These are phyloP conservation scores for Antrozous pallidus DNA, from an alignment of 2,797 vertebrate genomes.

Conservation along the genomic window DNA sequence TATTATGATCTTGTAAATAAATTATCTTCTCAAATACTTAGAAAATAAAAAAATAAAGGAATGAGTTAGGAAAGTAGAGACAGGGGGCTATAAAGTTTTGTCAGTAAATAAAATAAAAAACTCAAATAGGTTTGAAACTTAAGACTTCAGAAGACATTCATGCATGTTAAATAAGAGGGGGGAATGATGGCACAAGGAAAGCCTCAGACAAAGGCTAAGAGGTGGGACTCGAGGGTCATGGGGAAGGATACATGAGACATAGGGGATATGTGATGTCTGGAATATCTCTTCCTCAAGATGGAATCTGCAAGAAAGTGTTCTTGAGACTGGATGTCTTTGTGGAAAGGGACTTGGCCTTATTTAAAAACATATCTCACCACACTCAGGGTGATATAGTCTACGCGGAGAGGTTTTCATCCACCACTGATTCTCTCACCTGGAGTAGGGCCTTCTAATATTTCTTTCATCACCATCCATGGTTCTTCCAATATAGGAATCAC, in stretches of 20 bases:
- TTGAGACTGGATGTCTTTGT: background rate
- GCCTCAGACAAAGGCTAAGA: background rate
- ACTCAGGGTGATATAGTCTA: background rate
- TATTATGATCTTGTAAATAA: background rate
- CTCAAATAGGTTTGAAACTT: background rate
- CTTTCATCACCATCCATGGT: slow-evolving; percentile 76
- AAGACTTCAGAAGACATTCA: background rate
- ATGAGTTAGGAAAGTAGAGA: background rate
- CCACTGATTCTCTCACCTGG: slow-evolving; percentile 67
- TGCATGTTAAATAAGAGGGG: background rate
- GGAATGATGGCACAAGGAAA: background rate
- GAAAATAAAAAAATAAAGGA: background rate
- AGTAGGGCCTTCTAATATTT: slow-evolving; percentile 75
- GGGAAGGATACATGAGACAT: background rate
- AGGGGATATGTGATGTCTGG: background rate
- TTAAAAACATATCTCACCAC: background rate
- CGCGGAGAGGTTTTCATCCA: background rate
- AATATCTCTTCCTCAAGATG: background rate
- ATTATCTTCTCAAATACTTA: background rate
- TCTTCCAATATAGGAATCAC: slow-evolving; percentile 75
- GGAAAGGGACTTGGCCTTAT: background rate
- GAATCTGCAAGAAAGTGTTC: background rate
- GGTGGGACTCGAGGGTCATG: background rate
- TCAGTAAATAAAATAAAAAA: background rate
- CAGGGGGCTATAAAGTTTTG: background rate